Base-by-base conservation (phyloP, 2,888 invertebrate genomes). In the Dichetophora obliterata region DNA sequence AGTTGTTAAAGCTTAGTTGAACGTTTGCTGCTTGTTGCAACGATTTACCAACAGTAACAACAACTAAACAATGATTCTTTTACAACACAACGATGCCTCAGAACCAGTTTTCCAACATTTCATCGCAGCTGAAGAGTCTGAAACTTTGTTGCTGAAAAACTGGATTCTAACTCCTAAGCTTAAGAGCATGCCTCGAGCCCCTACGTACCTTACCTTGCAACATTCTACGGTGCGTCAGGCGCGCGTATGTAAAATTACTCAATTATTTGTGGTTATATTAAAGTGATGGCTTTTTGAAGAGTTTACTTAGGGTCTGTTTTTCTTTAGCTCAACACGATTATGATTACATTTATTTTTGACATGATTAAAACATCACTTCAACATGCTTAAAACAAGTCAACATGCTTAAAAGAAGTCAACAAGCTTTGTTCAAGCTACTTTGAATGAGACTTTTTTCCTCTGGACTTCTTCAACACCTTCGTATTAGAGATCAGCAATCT, bases 1-100 rank as follows among this genome's bases (percentile, higher is more conserved):
- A 84, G 83, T 82, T 77, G 69, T 77, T 79, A 78, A 78, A 78
- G 59, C 19, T 61, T 63, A 61, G 72, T 73, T 73, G 61, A 73
- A 63, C 57, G 71, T 50, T 48, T 52, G 48, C 72, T 61, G 34
- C 70, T 54, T 14, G 48, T 69, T 69, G 27, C 14, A 69, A 31
- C 14, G 14, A 34, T 65, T 22, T 11, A 68, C 22, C 24, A 61
- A 48, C 72, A 73, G 27, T 19, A 31, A 31, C 72, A 63, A 19
- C 63, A 43, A 48, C 22, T 11, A 6, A 57, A 71, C 57, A 24
- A 59, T 24, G 57, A n/a, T 24, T 59, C 57, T 6, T 24, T 24
- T 24, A n/a, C 52, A 27, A 14, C 27, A 11, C 27, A 19, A 27
- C 27, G 27, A 48, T 24, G n/a, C 37, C 43, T 50, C 24, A 27